Conservation (phyloP, 2,113 vertebrate species). For the Psittacula cyanocephala region DNA sequence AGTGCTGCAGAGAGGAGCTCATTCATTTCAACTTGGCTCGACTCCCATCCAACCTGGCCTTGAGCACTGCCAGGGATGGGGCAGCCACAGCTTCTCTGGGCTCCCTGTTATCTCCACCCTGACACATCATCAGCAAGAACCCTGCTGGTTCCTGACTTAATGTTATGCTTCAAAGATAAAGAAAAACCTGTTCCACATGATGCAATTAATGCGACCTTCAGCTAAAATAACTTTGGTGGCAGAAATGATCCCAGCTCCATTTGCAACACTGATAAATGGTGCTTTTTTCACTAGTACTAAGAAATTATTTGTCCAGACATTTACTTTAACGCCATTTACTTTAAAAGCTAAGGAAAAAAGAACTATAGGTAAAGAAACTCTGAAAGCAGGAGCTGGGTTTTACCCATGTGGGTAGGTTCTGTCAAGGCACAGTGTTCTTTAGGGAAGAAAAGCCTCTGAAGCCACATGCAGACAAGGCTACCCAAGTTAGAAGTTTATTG, state of each 20-base stretch:
- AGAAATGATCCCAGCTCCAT: background rate
- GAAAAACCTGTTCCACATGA: background rate
- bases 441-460: background rate
- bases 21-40: background rate
- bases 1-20: background rate
- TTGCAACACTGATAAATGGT: background rate
- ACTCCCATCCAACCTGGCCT: background rate
- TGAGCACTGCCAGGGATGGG: background rate
- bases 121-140: accelerated
- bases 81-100: background rate
- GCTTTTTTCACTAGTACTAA: background rate
- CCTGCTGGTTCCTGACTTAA: background rate
- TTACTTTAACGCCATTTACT: background rate
- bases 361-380: background rate
- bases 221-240: background rate
- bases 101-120: background rate
- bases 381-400: background rate
- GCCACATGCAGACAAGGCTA: background rate
- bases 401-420: background rate
- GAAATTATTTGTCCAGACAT: background rate
- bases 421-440: background rate
- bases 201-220: background rate
- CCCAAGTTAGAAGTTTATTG: conserved; percentile 18
- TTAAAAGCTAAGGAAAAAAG: background rate
- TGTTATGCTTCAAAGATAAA: background rate